Conservation (phyloP, 37 sponge, comb jelly and placozoan genomes). For the Eunapius fragilis region DNA sequence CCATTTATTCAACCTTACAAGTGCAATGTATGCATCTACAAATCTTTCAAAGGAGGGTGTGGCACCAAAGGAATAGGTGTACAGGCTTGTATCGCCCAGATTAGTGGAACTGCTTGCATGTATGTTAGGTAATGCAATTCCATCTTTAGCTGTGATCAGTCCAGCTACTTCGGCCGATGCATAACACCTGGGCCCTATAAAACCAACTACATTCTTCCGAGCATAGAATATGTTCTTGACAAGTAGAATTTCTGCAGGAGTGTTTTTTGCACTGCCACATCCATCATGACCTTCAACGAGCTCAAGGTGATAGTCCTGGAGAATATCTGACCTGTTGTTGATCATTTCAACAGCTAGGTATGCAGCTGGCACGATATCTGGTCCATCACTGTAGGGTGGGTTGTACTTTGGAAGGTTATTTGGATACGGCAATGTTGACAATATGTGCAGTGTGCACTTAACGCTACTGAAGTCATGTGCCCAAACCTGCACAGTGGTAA, state of each 20-base stretch:
- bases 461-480: neutral
- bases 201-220: slow-evolving; percentile 4
- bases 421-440: slow-evolving; percentile 30
- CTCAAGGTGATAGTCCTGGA: slow-evolving; percentile 17
- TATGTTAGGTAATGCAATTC: slow-evolving; percentile 7
- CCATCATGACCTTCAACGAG: slow-evolving; percentile 32
- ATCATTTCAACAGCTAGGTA: slow-evolving; percentile 25
- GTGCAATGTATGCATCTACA: neutral
- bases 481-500: neutral
- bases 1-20: slow-evolving; percentile 18
- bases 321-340: slow-evolving; percentile 11
- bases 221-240: neutral
- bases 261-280: slow-evolving; percentile 11
- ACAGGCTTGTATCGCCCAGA: slow-evolving; percentile 1
- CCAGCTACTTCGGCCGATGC: neutral
- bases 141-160: neutral
- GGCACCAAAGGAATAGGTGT: slow-evolving; percentile 12
- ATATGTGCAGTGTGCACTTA: slow-evolving; percentile 7
- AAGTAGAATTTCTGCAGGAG: neutral
- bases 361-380: neutral
- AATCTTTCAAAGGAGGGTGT: slow-evolving; percentile 11
- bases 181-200: slow-evolving; percentile 43
- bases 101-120: slow-evolving; percentile 11
- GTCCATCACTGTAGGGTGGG: slow-evolving; percentile 15
- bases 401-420: neutral